These are phyloP conservation scores for Lontra canadensis DNA, from an alignment of 2,113 vertebrate genomes.

Conservation along the genomic window DNA sequence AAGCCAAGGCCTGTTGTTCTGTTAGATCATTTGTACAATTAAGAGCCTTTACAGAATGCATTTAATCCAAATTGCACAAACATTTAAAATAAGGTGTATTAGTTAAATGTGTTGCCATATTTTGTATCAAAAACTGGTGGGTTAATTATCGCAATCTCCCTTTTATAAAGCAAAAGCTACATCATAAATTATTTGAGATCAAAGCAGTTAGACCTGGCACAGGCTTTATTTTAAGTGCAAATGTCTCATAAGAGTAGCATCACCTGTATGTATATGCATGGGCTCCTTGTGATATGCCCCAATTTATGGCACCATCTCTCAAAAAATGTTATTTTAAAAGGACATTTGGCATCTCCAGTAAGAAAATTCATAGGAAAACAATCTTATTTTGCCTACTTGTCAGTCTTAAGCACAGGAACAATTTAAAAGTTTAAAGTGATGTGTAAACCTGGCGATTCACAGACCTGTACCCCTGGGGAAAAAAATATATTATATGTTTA, in stretches of 20 bases:
- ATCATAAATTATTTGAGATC: not conserved
- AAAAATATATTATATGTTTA: no score
- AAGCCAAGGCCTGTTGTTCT: not conserved
- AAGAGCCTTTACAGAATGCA: not conserved
- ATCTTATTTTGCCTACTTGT: not conserved
- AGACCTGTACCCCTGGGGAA: no score
- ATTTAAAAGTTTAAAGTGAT: not conserved
- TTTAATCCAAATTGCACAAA: slow-evolving; percentile 2
- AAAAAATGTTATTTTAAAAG: not conserved
- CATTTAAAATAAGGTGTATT: not conserved
- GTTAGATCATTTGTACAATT: not conserved
- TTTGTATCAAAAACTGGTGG: not conserved
- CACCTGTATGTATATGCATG: not conserved
- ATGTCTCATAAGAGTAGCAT: not conserved
- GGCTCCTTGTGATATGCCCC: not conserved
- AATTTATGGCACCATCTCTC: not conserved
- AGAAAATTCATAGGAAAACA: not conserved
- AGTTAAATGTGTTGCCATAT: not conserved
- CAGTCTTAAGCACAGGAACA: not conserved
- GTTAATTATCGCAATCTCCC: not conserved
- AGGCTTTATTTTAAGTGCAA: not conserved
- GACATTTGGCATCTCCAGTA: not conserved
- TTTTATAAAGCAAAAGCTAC: not conserved
- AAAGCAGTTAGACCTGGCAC: not conserved
- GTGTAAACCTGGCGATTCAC: no score